phyloP scores from a whole-genome alignment of 2,888 invertebrate species.

The Scaptodrosophila latifasciaeformis region DNA sequence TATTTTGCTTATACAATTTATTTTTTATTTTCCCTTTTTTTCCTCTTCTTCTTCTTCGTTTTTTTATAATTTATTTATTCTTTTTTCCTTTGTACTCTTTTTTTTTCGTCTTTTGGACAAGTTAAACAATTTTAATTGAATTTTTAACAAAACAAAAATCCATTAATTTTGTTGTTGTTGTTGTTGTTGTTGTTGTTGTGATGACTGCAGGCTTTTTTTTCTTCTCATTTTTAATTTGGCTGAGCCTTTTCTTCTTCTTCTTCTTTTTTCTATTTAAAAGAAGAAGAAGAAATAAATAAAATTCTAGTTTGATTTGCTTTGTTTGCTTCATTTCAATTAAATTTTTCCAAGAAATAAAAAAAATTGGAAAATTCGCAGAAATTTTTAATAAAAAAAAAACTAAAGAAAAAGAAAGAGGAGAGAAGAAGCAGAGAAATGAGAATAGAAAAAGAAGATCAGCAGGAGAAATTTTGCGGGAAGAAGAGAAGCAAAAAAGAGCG shows the following conservation, averaged over 20 bases:
- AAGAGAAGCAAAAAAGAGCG: conserved; percentile 1
- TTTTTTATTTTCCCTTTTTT: conserved; percentile 42
- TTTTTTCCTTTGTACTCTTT: conserved; percentile 7
- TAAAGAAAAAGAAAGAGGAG: neutral
- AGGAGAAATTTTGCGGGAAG: no score
- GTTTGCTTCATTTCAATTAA: no score
- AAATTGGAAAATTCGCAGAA: neutral
- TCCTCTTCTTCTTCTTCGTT: conserved; percentile 21
- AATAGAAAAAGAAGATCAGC: no score
- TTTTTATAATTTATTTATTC: neutral
- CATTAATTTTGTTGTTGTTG: conserved; percentile 36
- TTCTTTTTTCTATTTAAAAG: no score
- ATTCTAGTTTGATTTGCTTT: no score
- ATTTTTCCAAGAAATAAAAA: neutral
- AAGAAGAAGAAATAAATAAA: no score
- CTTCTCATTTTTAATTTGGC: no score
- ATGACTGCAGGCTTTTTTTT: neutral
- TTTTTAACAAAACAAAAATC: conserved; percentile 53
- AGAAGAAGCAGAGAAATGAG: neutral
- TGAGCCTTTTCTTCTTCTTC: no score
- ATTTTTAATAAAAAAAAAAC: neutral
- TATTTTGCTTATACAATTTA: conserved; percentile 35
- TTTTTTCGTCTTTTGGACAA: conserved; percentile 24
- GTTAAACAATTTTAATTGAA: conserved; percentile 67
- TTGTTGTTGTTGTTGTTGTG: neutral